Conservation (phyloP, 2,113 vertebrate species). For the Globicephala melas region DNA sequence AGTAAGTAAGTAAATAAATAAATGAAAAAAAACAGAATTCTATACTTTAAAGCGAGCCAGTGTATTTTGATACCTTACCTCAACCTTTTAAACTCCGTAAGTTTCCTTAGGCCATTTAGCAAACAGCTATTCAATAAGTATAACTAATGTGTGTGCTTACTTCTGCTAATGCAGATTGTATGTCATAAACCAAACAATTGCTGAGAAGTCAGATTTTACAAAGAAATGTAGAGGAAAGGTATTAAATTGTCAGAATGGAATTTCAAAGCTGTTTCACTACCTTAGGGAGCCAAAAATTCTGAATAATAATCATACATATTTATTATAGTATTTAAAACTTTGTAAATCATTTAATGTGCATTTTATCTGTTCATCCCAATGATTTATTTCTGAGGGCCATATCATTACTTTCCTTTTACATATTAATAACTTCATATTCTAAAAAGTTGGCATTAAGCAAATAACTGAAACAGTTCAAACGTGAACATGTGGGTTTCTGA, state of each 20-base stretch:
- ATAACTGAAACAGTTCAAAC: neutral
- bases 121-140: neutral
- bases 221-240: neutral
- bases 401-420: neutral
- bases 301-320: neutral
- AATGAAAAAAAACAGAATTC: neutral
- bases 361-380: neutral
- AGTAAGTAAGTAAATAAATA: rapidly evolving
- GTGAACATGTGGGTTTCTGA: neutral
- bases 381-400: neutral
- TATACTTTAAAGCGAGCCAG: neutral
- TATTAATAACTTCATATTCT: neutral
- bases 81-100: neutral
- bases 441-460: neutral
- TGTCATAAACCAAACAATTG: neutral
- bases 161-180: neutral
- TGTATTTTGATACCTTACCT: constrained; percentile 23
- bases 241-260: neutral
- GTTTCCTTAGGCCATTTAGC: neutral
- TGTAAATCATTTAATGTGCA: neutral
- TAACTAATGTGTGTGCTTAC: neutral
- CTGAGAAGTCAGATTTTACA: neutral
- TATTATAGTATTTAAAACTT: neutral
- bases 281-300: neutral
- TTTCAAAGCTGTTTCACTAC: neutral